Evolutionary conservation across 2,113 vertebrate genomes (phyloP), one percentile per base, ranked within the genome.

Genomic region (Tachysurus fulvidraco): DNA sequence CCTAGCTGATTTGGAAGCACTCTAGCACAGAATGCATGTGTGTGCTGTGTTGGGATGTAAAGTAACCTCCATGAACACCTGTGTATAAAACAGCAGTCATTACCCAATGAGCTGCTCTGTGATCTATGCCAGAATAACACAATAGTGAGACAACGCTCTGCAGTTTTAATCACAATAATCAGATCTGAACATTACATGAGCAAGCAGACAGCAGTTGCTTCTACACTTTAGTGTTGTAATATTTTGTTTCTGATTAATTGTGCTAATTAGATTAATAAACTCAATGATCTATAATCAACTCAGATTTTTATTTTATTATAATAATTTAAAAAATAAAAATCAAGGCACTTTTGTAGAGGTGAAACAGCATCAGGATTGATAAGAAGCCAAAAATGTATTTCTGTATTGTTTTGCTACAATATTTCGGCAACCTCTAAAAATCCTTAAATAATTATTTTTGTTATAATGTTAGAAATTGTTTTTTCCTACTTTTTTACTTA

Each of bases 1-100:
- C 83, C 8, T 19, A 41, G 52, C 90, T 92, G 89, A 76, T 85
- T 90, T 88, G 76, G 25, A 65, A 28, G 57, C n/a, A 57, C 16
- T 84, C 13, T 16, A 4, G 13, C 76, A 5, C 76, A 10, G 76
- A 16, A 50, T n/a, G 57, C 36, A 36, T 28, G 83, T 41, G 73
- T 12, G 36, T 21, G 17, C 41, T 41, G 36, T 65, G 52, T 2
- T 64, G 41, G 77, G 23, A 80, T 79, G 46, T 50, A 50, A 36
- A 36, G n/a, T 52, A 36, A 59, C 2, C 74, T 25, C 25, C 57
- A 10, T 4, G 3, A 57, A 19, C 19, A 64, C 59, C 7, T 64
- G 36, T 44, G 10, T 64, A 36, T 55, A 16, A 41, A 73, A 41
- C 52, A 25, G 36, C 30, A 81, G 81, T 69, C 17, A 6, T 41